Base-by-base conservation (phyloP, 2,888 invertebrate species). In the Andrena trimmerana region DNA sequence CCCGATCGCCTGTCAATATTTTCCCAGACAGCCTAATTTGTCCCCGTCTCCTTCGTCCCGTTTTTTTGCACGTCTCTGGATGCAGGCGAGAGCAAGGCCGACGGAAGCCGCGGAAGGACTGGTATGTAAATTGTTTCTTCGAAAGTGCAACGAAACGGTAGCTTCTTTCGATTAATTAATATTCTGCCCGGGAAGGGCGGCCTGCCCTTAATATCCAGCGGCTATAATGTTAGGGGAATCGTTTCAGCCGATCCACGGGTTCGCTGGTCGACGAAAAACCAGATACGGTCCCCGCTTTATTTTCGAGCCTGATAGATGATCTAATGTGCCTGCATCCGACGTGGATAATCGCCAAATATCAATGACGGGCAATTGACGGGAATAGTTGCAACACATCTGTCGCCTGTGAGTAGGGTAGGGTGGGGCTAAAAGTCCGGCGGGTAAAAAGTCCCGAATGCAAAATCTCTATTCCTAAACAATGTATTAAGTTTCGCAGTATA, bases 331-430 rank as follows among this genome's bases (percentile, higher is more conserved):
- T 52, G 24, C 62, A 74, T 33, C 52, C 59, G 16, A 27, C 10
- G 8, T 83, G 83, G 74, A 78, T 16, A 33, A 67, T 82, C 50
- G 83, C 82, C 83, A 83, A 72, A 74, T 68, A 59, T 83, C 67
- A 59, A 48, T 66, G 59, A 78, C 77, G 29, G 33, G 36, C 62
- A 71, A 74, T 67, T 63, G 66, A 71, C 42, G 70, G 27, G 78
- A 74, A 74, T 70, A 13, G 63, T 82, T 74, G 63, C 74, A 59
- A 67, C 69, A 75, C 57, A 29, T 20, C 42, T 57, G 8, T 57
- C 33, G n/a, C 29, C 48, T 31, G 54, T 33, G 52, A 31, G 60
- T 50, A n/a, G n/a, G n/a, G n/a, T n/a, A n/a, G n/a, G n/a, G n/a
- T n/a, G n/a, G n/a, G n/a, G n/a, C n/a, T n/a, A n/a, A n/a, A n/a